phyloP scores from a whole-genome alignment of 2,888 invertebrate genomes.

The Atrina japonica region DNA sequence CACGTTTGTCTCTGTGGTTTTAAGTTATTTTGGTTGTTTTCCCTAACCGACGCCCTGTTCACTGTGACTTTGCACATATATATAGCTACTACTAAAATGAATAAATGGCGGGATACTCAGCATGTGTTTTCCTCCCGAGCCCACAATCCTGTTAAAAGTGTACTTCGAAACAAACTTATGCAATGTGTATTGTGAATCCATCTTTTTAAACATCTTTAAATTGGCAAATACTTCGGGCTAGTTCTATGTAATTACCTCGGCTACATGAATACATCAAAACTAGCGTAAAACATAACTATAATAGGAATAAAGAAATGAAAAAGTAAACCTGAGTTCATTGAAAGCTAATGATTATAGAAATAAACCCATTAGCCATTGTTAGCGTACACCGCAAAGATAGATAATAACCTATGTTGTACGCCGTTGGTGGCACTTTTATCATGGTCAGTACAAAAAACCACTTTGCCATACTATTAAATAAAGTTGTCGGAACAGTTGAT shows the following conservation, averaged over 20 bases:
- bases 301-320: constrained; percentile 23
- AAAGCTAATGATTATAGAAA: constrained; percentile 20
- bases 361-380: constrained; percentile 33
- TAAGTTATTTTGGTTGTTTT: no score
- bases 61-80: no score
- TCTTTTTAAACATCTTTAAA: constrained; percentile 7
- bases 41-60: no score
- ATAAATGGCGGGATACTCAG: neutral
- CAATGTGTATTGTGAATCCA: neutral
- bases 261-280: constrained; percentile 27
- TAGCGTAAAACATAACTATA: constrained; percentile 19
- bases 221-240: constrained; percentile 15
- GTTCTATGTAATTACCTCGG: constrained; percentile 6
- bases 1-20: no score
- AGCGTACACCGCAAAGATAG: constrained; percentile 21
- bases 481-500: no score
- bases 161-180: constrained; percentile 22
- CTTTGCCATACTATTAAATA: no score
- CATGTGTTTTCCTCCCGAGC: constrained; percentile 2
- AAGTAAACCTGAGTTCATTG: constrained; percentile 21
- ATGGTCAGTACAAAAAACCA: no score
- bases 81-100: no score
- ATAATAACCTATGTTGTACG: constrained; percentile 1
- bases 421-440: constrained; percentile 1
- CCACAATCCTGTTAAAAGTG: constrained; percentile 28